Evolutionary conservation across 1,140 invertebrate genomes (phyloP), one percentile per base, ranked within the genome.

Genomic region (Zaprionus vittiger): DNA sequence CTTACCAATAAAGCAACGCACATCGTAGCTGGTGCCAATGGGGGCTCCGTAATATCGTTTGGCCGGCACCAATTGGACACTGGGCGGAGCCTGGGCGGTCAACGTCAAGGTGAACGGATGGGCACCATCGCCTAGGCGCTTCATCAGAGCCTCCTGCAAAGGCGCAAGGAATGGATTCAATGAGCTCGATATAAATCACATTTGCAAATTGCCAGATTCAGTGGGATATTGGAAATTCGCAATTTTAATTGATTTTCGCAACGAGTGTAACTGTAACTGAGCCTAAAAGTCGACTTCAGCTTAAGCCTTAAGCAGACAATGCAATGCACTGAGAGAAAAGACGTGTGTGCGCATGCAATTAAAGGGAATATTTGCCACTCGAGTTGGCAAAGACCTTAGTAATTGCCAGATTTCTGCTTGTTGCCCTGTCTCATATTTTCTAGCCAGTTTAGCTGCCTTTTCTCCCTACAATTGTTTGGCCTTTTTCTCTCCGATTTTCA

Each of bases 31-130:
- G 24, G 97, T 98, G 14, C 97, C 97, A 61, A 98, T 97, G 0
- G 97, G 97, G 2, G 97, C 96, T 1, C 97, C 97, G 65, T 95
- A 96, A 93, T 98, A 98, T 84, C 97, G 96, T 89, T 97, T 97
- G 6, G 97, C 97, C 2, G 97, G 97, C 22, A 98, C 97, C 71
- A 98, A 93, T 91, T 97, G 97, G 28, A 98, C 97, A 62, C 97
- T 97, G 11, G 97, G 97, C 31, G 97, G 97, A 34, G 97, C 96
- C 69, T 97, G 93, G 24, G 95, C 95, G 1, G 96, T 96, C 59
- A 98, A 94, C 83, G 96, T 95, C 94, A 98, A 95, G 56, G 95
- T 95, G 83, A 98, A 97, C 0, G 97, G 95, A 91, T 96, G 95
- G 1, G 97, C 96, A 65, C 96, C 96, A 11, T 95, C 93, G 11